phyloP scores from a whole-genome alignment of 1,140 invertebrate species.

The Cyclina sinensis region DNA sequence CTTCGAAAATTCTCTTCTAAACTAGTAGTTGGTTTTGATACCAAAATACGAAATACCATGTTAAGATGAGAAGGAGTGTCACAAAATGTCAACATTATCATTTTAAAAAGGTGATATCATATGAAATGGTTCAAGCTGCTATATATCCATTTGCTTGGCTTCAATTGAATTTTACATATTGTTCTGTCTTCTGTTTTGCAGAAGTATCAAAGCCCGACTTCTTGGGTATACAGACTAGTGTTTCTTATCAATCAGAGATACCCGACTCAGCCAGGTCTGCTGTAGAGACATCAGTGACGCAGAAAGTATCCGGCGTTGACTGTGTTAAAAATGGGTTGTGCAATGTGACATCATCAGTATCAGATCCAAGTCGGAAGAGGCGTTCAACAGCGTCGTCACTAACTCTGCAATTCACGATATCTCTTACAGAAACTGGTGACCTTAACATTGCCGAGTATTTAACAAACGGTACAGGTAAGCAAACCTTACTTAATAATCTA shows the following conservation, averaged over 20 bases:
- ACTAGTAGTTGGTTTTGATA: too few relatives aligned
- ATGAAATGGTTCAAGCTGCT: too few relatives aligned
- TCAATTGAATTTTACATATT: too few relatives aligned
- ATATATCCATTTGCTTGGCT: too few relatives aligned
- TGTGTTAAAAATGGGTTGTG: not conserved
- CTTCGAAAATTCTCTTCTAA: too few relatives aligned
- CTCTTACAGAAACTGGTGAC: not conserved
- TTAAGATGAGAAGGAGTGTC: too few relatives aligned
- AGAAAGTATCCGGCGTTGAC: not conserved
- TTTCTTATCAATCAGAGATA: not conserved
- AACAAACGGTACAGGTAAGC: not conserved
- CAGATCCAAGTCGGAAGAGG: not conserved
- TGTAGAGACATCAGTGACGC: not conserved
- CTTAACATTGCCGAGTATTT: not conserved
- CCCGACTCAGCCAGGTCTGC: not conserved
- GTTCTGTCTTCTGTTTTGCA: too few relatives aligned
- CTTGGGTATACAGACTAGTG: not conserved
- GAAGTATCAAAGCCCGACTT: not conserved
- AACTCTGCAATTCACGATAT: not conserved
- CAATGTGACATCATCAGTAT: not conserved
- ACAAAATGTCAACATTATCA: too few relatives aligned
- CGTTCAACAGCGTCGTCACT: not conserved
- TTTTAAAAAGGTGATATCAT: too few relatives aligned
- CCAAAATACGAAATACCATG: too few relatives aligned
- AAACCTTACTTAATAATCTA: too few relatives aligned